Evolutionary conservation across 2,888 invertebrate genomes (phyloP), one percentile per base, ranked within the genome.

Genomic region (Linnaemya tessellans): DNA sequence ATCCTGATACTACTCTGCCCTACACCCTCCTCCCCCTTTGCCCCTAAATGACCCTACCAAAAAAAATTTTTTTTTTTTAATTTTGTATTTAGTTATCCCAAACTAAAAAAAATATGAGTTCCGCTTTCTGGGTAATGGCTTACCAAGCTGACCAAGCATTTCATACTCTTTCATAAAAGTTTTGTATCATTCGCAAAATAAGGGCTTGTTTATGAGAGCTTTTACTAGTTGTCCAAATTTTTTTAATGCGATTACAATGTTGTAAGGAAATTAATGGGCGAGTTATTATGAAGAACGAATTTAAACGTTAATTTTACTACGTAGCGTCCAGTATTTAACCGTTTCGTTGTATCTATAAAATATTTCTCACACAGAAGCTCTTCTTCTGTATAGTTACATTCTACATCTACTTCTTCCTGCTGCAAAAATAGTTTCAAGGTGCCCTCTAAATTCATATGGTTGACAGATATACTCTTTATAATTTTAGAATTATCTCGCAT

Each of bases 151-250:
- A 5, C 71, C 65, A 4, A 83, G 46, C 13, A 49, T 10, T 46
- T 85, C 64, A 38, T 86, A 83, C 58, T 84, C 74, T 10, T 49
- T 10, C 77, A 87, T 80, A 41, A 83, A 77, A 18, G 25, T 13
- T 43, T 64, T 77, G 38, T 85, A 87, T 30, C 13, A 11, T 60
- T 68, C 58, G 11, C 10, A 43, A 62, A 84, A 77, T 11, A 22
- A 10, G 1, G 75, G 70, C 10, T 70, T 65, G 25, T 62, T 68
- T 49, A 9, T 20, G 58, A 84, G 77, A 15, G 43, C 35, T 43
- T 8, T 38, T n/a, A 74, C 84, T 46, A 84, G 56, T 22, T 62
- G 43, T 38, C 74, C 38, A 10, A 84, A 65, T 20, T 65, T 54
- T 41, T 43, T 77, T 22, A 75, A 54, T 9, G 80, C 84, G 18